A percentile compares a stretch with the other conserved stretches of the same genome.
phyloP scores from a whole-genome alignment of 2,888 invertebrate genomes.

The Plebejus melissa region DNA sequence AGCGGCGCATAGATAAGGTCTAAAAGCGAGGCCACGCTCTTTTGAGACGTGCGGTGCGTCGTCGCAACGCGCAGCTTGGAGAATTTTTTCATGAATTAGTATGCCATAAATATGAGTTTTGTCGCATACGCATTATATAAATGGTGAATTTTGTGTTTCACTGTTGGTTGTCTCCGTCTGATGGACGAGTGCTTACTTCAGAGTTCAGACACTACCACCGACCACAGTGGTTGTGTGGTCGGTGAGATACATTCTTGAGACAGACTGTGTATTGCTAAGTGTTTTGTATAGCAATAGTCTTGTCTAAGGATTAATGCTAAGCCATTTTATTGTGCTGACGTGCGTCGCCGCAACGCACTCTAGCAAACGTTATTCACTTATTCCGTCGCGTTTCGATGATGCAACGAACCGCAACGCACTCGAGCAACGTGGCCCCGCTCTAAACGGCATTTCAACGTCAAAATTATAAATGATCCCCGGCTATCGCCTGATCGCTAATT shows the following conservation, averaged over 20 bases:
- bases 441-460: neutral
- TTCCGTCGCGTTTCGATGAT: neutral
- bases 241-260: too few species aligned
- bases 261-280: too few species aligned
- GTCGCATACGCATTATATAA: neutral
- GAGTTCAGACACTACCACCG: too few species aligned
- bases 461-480: constrained; percentile 9
- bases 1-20: constrained; percentile 19
- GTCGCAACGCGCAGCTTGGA: neutral
- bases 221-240: too few species aligned
- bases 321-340: neutral
- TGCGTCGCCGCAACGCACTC: neutral
- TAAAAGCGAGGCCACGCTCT: neutral
- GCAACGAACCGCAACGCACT: neutral
- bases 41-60: neutral
- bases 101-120: neutral
- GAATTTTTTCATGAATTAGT: neutral
- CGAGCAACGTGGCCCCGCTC: neutral
- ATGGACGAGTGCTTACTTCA: too few species aligned
- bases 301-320: neutral
- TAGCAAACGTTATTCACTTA: neutral
- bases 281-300: too few species aligned
- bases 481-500: constrained; percentile 21
- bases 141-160: too few species aligned
- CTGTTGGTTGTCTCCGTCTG: too few species aligned